These are phyloP conservation scores for Campaea margaritaria DNA, from an alignment of 2,888 invertebrate genomes.

Conservation along the genomic window DNA sequence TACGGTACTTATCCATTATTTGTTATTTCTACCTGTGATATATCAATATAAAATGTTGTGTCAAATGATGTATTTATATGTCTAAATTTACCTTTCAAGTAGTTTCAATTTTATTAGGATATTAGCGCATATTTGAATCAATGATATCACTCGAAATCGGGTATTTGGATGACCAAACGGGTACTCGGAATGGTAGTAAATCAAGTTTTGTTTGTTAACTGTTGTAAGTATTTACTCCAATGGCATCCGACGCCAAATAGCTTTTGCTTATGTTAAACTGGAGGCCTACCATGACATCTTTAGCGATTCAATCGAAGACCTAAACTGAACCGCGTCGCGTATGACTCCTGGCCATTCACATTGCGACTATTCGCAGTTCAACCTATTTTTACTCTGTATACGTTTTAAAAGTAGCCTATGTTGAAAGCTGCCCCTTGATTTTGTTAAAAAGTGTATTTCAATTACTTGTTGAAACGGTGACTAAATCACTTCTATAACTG, in stretches of 20 bases:
- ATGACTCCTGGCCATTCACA: too few relatives aligned
- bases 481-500: too few relatives aligned
- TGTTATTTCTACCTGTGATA: conserved; percentile 44
- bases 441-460: too few relatives aligned
- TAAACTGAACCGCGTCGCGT: too few relatives aligned
- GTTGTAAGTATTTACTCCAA: background rate
- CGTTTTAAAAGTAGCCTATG: too few relatives aligned
- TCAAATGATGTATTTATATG: conserved; percentile 41
- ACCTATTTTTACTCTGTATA: too few relatives aligned
- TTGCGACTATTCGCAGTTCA: too few relatives aligned
- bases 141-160: conserved; percentile 1
- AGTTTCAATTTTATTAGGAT: conserved; percentile 22
- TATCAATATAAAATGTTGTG: conserved; percentile 42
- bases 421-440: too few relatives aligned
- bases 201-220: background rate
- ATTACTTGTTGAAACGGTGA: too few relatives aligned
- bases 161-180: conserved; percentile 3
- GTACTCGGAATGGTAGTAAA: background rate
- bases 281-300: too few relatives aligned
- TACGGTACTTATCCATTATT: conserved; percentile 40
- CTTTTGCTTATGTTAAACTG: too few relatives aligned
- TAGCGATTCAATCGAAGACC: too few relatives aligned
- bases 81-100: conserved; percentile 25
- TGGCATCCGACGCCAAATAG: background rate
- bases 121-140: conserved; percentile 12